Percentiles rank a stretch among this genome's conserved stretches.
Conservation (phyloP, 2,113 vertebrate genomes). For the Burhinus oedicnemus region DNA sequence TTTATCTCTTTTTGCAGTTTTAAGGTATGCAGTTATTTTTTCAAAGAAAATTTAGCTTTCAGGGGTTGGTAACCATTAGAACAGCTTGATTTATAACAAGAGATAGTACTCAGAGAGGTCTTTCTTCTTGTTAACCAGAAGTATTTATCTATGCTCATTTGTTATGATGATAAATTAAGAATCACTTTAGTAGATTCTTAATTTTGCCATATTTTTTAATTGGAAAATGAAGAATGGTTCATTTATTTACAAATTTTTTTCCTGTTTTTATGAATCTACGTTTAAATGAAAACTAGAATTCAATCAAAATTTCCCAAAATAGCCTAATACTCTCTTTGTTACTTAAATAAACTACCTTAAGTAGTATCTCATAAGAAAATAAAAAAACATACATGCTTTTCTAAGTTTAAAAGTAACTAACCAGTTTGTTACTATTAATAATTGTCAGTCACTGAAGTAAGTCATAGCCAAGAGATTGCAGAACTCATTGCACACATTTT, state of each 20-base stretch:
- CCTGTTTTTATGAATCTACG: background rate
- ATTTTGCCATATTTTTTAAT: constrained; percentile 21
- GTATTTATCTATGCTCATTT: background rate
- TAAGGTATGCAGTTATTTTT: background rate
- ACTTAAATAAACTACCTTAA: background rate
- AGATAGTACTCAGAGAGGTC: background rate
- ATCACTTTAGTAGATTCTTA: background rate
- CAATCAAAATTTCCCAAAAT: background rate
- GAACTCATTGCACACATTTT: background rate
- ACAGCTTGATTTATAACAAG: background rate
- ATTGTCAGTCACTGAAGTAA: background rate
- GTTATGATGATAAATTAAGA: constrained; percentile 12
- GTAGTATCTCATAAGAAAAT: background rate
- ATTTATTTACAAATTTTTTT: background rate
- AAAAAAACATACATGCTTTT: background rate
- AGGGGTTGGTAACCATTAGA: background rate
- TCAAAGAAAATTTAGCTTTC: background rate
- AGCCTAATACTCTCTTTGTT: background rate
- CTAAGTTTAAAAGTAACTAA: background rate
- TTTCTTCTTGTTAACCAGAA: background rate
- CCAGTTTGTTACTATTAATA: background rate
- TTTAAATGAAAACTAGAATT: constrained; percentile 14
- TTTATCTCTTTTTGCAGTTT: background rate
- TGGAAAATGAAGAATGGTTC: background rate
- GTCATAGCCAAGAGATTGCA: background rate